A percentile compares a stretch with the other conserved stretches of the same genome.
Evolutionary conservation across 2,113 vertebrate species (phyloP).

Genomic region (Megaceryle torquata): DNA sequence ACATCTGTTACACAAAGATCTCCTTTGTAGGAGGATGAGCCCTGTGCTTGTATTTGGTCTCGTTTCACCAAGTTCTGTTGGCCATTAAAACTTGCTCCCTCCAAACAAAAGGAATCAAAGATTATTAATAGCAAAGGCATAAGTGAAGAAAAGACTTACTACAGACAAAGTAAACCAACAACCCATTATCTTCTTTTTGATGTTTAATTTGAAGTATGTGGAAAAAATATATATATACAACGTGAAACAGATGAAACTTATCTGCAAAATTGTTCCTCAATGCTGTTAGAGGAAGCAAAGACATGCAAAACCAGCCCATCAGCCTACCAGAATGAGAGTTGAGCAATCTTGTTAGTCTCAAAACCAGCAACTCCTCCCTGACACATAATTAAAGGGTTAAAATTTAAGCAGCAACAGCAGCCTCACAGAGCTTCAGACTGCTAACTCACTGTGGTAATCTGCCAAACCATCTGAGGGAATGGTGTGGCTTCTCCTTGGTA

Average conservation of each 20-base stretch:
- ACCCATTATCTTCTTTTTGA: background rate
- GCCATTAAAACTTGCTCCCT: background rate
- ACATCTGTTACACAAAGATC: background rate
- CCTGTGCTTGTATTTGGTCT: background rate
- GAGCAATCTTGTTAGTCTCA: background rate
- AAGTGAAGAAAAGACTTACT: background rate
- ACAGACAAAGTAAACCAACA: background rate
- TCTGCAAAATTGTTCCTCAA: background rate
- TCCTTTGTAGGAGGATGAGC: background rate
- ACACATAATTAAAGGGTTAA: background rate
- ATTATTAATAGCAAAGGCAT: background rate
- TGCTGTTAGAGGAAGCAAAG: background rate
- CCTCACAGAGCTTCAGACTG: background rate
- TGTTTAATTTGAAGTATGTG: background rate
- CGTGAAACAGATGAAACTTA: background rate
- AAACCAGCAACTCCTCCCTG: background rate
- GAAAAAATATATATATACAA: background rate
- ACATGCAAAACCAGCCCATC: background rate
- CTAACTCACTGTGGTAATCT: background rate
- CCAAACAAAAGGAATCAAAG: background rate
- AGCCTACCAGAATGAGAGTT: background rate
- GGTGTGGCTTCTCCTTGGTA: constrained; percentile 22
- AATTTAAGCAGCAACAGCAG: background rate
- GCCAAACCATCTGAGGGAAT: constrained; percentile 29
- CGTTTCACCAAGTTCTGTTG: background rate